Evolutionary conservation across 2,888 invertebrate species (phyloP).

Genomic region (Eugnorisma glareosa): DNA sequence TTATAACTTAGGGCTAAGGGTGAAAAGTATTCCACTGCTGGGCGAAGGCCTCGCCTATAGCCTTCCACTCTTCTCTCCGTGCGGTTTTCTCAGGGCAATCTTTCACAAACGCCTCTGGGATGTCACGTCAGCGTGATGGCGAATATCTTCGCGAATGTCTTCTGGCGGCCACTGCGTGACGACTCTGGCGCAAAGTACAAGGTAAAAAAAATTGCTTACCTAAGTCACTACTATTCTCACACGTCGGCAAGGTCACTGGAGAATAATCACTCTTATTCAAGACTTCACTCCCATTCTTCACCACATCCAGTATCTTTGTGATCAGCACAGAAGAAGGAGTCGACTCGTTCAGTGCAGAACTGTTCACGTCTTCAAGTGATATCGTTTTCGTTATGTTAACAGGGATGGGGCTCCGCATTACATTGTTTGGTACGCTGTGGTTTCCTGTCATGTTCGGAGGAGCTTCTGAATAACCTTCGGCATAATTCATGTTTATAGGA

Average conservation of each 20-base stretch:
- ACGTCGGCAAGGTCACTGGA: slow-evolving; percentile 81
- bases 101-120: no score
- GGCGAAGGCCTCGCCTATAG: no score
- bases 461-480: slow-evolving; percentile 43
- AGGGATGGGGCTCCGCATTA: not conserved
- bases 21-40: no score
- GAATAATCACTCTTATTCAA: slow-evolving; percentile 75
- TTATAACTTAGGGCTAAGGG: no score
- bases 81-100: no score
- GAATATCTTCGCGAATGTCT: no score
- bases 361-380: slow-evolving; percentile 66
- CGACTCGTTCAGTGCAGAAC: slow-evolving; percentile 37
- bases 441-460: slow-evolving; percentile 58
- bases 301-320: slow-evolving; percentile 78
- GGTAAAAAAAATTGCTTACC: slow-evolving; percentile 83
- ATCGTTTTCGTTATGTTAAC: slow-evolving; percentile 38
- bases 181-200: no score
- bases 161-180: no score
- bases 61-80: no score
- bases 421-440: slow-evolving; percentile 16
- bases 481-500: slow-evolving; percentile 57
- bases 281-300: slow-evolving; percentile 80
- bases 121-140: no score
- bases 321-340: slow-evolving; percentile 75
- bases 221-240: slow-evolving; percentile 92